Percentiles rank a stretch among this genome's conserved stretches.
These are phyloP conservation scores for Leucozona laternaria DNA, from an alignment of 2,888 invertebrate genomes.

Conservation along the genomic window DNA sequence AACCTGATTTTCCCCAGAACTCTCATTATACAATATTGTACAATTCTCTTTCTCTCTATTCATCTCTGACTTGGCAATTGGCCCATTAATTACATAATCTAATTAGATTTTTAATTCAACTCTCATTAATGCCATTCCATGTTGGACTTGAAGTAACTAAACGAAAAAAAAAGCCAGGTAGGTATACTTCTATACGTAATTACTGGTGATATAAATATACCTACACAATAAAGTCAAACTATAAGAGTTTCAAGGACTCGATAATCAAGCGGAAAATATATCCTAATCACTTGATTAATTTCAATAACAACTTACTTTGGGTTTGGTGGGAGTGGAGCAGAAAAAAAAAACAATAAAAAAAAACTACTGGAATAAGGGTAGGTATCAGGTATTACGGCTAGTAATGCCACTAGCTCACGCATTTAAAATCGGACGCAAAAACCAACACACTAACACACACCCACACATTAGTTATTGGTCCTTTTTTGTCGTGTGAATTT, in stretches of 20 bases:
- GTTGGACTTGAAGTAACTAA: constrained; percentile 24
- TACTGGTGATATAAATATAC: background rate
- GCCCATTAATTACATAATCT: constrained; percentile 60
- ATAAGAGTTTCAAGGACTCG: constrained; percentile 53
- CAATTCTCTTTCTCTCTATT: background rate
- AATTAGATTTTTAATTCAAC: constrained; percentile 65
- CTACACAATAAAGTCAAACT: constrained; percentile 13
- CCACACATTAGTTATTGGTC: too few relatives aligned
- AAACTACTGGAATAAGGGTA: background rate
- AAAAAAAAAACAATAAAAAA: background rate
- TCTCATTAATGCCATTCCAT: constrained; percentile 55
- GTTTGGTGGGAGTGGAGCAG: background rate
- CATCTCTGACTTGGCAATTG: constrained; percentile 28
- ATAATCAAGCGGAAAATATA: constrained; percentile 49
- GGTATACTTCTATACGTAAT: background rate
- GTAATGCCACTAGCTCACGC: constrained; percentile 63
- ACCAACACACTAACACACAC: background rate
- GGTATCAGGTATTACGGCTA: constrained; percentile 13
- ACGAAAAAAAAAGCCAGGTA: background rate
- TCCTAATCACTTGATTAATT: constrained; percentile 70
- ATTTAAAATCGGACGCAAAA: constrained; percentile 32
- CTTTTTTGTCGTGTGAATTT: constrained; percentile 33
- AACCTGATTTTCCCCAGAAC: constrained; percentile 12
- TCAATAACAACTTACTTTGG: constrained; percentile 55
- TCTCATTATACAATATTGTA: constrained; percentile 32